Conservation (phyloP, 2,888 invertebrate species). For the Lasioglossum figueresi region DNA sequence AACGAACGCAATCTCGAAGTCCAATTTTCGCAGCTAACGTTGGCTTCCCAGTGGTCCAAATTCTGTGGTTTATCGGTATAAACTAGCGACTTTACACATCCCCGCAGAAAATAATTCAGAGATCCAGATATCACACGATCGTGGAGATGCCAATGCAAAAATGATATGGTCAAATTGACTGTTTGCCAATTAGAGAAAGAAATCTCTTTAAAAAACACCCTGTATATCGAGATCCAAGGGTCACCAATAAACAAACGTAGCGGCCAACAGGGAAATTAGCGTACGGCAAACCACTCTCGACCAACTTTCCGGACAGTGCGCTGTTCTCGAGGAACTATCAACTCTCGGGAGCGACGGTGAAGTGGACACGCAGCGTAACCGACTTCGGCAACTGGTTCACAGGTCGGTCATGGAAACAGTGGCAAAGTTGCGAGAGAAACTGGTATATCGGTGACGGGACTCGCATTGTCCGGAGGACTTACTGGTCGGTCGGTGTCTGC, state of each 20-base stretch:
- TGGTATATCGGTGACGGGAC: background rate
- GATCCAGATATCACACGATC: no score
- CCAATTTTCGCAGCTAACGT: no score
- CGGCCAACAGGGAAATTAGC: background rate
- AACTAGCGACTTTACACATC: no score
- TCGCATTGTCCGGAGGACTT: constrained; percentile 2
- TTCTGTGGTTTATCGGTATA: no score
- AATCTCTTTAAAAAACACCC: no score
- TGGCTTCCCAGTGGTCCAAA: no score
- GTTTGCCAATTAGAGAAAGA: no score
- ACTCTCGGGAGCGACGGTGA: background rate
- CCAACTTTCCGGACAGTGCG: background rate
- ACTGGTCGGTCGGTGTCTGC: background rate
- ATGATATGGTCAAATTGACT: no score
- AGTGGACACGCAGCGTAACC: constrained; percentile 2
- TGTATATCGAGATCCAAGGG: background rate
- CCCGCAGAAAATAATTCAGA: no score
- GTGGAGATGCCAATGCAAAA: no score
- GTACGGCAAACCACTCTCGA: background rate
- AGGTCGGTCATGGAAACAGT: background rate
- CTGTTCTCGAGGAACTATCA: background rate
- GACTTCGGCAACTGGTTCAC: constrained; percentile 7
- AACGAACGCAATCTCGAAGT: no score
- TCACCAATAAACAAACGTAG: background rate
- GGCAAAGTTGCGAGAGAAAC: background rate